These are phyloP conservation scores for Threskiornis aethiopicus DNA, from an alignment of 2,797 vertebrate genomes.

Conservation along the genomic window DNA sequence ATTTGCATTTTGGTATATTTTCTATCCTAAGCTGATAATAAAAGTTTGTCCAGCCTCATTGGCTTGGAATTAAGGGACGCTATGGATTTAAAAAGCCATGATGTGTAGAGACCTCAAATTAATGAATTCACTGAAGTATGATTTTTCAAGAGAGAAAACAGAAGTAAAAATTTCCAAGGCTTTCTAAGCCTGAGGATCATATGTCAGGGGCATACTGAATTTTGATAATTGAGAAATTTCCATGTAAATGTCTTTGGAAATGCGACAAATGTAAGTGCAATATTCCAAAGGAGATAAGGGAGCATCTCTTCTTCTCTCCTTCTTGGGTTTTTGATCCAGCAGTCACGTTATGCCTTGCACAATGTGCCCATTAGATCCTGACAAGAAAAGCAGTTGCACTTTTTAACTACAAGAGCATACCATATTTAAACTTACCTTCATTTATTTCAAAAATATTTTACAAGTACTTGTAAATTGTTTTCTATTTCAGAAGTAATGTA, in stretches of 20 bases:
- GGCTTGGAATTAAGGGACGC: not conserved
- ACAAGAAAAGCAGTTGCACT: not conserved
- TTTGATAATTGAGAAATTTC: slow-evolving; percentile 3
- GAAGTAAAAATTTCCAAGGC: not conserved
- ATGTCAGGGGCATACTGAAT: not conserved
- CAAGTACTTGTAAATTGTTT: not conserved
- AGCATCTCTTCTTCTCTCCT: not conserved
- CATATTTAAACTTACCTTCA: not conserved
- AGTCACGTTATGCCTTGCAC: not conserved
- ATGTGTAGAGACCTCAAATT: not conserved
- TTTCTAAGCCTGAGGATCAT: not conserved
- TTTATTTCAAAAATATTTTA: not conserved
- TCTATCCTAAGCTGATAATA: not conserved
- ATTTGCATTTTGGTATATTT: not conserved
- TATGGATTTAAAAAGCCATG: not conserved
- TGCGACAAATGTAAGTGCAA: not conserved
- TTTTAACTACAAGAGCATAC: not conserved
- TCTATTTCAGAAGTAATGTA: not conserved
- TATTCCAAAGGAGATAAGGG: not conserved
- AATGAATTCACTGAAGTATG: not conserved
- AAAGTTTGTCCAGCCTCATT: not conserved
- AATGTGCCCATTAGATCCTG: not conserved
- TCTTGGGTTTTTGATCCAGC: not conserved
- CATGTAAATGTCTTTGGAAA: not conserved
- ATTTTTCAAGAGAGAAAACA: not conserved